Evolutionary conservation across 1,140 invertebrate genomes (phyloP).

Genomic region (Ceratina japonica): DNA sequence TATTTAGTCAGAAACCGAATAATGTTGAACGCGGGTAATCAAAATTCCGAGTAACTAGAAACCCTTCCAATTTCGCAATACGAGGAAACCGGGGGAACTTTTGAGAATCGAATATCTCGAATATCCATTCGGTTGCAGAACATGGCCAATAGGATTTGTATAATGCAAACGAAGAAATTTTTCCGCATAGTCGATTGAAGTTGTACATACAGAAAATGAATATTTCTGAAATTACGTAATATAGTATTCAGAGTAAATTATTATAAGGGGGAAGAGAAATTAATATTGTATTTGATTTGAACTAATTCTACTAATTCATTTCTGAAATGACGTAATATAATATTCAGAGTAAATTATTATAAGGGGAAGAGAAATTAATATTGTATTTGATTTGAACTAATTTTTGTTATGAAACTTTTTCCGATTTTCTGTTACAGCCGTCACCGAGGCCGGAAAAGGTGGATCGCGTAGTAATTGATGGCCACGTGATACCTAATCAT

Average conservation of each 20-base stretch:
- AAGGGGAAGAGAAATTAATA: background rate
- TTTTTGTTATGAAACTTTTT: background rate
- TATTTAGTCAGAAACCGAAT: constrained; percentile 6
- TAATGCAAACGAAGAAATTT: no score
- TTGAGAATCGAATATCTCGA: background rate
- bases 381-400: background rate
- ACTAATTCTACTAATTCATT: no score
- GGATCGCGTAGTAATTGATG: constrained; percentile 91
- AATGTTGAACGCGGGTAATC: background rate
- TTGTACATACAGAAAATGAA: no score
- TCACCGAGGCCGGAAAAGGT: constrained; percentile 84
- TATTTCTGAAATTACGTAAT: no score
- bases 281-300: no score
- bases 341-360: background rate
- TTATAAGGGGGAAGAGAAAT: background rate
- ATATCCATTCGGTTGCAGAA: background rate
- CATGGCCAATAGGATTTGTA: background rate
- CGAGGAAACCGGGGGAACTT: background rate
- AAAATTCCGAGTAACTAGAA: constrained; percentile 2
- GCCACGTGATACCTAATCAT: constrained; percentile 92
- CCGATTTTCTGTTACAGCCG: constrained; percentile 78
- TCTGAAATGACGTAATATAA: background rate
- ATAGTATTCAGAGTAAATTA: background rate
- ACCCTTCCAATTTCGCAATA: background rate
- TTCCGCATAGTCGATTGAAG: no score